Percentiles rank a stretch among this genome's conserved stretches.
Conservation (phyloP, 1,140 invertebrate genomes). For the Schmidtea mediterranea region DNA sequence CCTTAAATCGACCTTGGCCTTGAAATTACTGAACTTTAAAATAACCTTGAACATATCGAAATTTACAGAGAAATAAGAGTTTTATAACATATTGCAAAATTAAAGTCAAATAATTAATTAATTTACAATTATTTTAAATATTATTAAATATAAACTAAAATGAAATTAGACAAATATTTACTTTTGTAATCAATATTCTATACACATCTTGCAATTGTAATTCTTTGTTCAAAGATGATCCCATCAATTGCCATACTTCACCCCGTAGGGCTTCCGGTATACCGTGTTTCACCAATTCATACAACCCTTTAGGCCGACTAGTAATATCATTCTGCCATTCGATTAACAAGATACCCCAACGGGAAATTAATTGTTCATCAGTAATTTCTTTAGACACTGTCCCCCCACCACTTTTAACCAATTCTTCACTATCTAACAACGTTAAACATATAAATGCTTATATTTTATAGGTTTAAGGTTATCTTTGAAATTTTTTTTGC, state of each 20-base stretch:
- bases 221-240: slow-evolving; percentile 47
- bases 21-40: slow-evolving; percentile 8
- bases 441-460: background rate
- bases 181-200: slow-evolving; percentile 62
- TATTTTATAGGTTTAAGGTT: too few relatives aligned
- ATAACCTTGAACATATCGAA: slow-evolving; percentile 1
- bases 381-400: slow-evolving; percentile 80
- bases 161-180: slow-evolving; percentile 16
- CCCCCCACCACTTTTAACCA: slow-evolving; percentile 73
- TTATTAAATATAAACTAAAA: too few relatives aligned
- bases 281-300: slow-evolving; percentile 38
- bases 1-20: too few relatives aligned
- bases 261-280: slow-evolving; percentile 80
- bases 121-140: too few relatives aligned
- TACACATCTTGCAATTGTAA: slow-evolving; percentile 69
- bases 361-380: slow-evolving; percentile 61
- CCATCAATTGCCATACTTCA: slow-evolving; percentile 82
- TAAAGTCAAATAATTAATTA: too few relatives aligned
- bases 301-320: background rate
- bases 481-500: too few relatives aligned
- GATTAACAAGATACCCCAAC: slow-evolving; percentile 62
- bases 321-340: slow-evolving; percentile 37
- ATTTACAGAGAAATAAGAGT: too few relatives aligned
- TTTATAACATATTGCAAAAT: too few relatives aligned
- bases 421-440: slow-evolving; percentile 52